Evolutionary conservation across 1,140 invertebrate genomes (phyloP).

Genomic region (Mycetomoellerius zeteki): DNA sequence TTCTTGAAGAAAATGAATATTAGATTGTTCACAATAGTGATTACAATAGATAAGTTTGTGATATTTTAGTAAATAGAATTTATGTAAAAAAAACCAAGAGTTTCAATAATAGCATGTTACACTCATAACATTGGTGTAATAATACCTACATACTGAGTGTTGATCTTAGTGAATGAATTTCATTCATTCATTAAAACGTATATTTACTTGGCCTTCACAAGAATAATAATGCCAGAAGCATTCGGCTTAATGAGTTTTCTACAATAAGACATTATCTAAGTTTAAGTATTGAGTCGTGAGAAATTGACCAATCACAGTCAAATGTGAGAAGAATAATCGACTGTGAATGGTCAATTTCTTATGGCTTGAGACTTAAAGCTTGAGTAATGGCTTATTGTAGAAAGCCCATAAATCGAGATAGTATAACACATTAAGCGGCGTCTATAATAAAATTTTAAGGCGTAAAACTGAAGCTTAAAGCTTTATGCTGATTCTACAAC

Average conservation of each 20-base stretch:
- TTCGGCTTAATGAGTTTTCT: background rate
- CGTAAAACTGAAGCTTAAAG: no score
- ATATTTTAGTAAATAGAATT: background rate
- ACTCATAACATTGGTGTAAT: background rate
- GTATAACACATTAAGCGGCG: no score
- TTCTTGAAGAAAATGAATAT: background rate
- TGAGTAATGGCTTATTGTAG: no score
- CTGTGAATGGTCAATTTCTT: no score
- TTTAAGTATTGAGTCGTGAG: no score
- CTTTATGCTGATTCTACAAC: no score
- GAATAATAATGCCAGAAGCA: constrained; percentile 21
- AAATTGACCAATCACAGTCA: no score
- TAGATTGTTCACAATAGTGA: background rate
- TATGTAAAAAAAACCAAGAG: background rate
- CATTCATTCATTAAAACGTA: constrained; percentile 3
- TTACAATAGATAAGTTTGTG: background rate
- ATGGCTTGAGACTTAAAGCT: no score
- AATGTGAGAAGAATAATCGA: no score
- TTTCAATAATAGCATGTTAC: background rate
- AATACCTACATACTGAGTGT: background rate
- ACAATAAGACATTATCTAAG: no score
- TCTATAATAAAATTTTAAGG: no score
- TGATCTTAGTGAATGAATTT: constrained; percentile 18
- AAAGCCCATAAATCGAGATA: no score
- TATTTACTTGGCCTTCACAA: constrained; percentile 38